These are phyloP conservation scores for Melitaea athalia DNA, from an alignment of 2,888 invertebrate genomes.

Conservation along the genomic window DNA sequence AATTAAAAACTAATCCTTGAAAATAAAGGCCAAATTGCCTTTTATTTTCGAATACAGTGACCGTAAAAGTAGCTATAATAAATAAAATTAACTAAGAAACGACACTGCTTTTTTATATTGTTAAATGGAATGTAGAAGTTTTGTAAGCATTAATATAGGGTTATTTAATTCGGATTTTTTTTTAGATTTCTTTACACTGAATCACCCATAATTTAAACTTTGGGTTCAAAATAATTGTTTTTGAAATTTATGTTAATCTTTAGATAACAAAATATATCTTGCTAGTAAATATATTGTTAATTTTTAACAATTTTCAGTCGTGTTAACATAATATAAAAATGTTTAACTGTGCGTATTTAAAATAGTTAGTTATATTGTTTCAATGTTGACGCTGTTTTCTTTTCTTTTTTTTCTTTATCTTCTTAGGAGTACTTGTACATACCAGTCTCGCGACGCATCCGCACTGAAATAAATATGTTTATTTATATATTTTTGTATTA, in stretches of 20 bases:
- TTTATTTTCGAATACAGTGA: background rate
- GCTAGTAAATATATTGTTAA: background rate
- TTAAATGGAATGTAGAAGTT: background rate
- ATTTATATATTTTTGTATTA: background rate
- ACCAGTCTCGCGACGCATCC: constrained; percentile 78
- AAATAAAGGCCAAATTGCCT: constrained; percentile 9
- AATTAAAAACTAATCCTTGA: constrained; percentile 11
- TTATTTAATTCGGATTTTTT: too few species aligned
- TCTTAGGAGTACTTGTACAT: constrained; percentile 76
- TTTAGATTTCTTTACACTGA: too few species aligned
- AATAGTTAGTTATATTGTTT: background rate
- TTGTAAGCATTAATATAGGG: background rate
- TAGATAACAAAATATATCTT: background rate
- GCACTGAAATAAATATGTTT: constrained; percentile 66
- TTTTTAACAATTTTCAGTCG: background rate
- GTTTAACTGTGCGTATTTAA: background rate
- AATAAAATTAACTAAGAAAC: constrained; percentile 27
- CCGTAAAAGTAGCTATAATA: constrained; percentile 14
- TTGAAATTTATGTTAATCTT: background rate
- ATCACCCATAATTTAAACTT: background rate
- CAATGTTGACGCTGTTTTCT: background rate
- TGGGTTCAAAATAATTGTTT: background rate
- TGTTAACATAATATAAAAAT: background rate
- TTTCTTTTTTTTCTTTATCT: background rate
- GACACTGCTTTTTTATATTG: background rate